Evolutionary conservation across 1,140 invertebrate species (phyloP), one percentile per base, ranked within the genome.

Genomic region (Protaetia brevitarsis): DNA sequence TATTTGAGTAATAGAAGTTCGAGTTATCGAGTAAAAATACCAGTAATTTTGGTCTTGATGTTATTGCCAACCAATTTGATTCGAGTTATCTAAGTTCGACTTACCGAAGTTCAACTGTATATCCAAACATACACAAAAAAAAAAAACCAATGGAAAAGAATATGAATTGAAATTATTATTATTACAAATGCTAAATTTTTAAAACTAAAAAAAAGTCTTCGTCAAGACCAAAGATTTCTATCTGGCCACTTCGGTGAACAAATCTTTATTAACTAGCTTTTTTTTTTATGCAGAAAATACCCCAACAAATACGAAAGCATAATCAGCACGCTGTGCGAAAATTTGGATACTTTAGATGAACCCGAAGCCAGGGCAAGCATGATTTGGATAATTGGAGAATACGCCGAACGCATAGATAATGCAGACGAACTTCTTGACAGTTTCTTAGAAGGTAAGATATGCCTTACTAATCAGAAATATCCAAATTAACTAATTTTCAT

Each of bases 321-420:
- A 76, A 99, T 99, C 76, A 98, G 96, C 57, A 99, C 97, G 0
- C 82, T 99, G 0, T 99, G 98, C 81, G 98, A 99, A 81, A 99
- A 99, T 82, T 82, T 99, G 63, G 98, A 99, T 75, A 99, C 98
- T 0, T 78, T 99, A 56, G 98, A 99, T 81, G 98, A 99, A 77
- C 97, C 98, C 0, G 98, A 99, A 81, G 98, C 98, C 0, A 87
- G 97, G 73, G 98, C 97, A 8, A 98, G 96, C 0, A 99, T 99
- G 98, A 99, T 99, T 69, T 99, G 98, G 98, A 99, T 99, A 69
- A 98, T 99, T 79, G 98, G 97, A 69, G 93, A 96, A 79, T 99
- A 99, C 81, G 98, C 98, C 0, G 98, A 99, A 76, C 87, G 98
- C 70, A 99, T 99, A 73, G 98, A 99, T 79, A 99, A 99, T 81